A percentile compares a stretch with the other conserved stretches of the same genome.
These are phyloP conservation scores for Cirrhinus molitorella DNA, from an alignment of 2,797 vertebrate genomes.

Conservation along the genomic window DNA sequence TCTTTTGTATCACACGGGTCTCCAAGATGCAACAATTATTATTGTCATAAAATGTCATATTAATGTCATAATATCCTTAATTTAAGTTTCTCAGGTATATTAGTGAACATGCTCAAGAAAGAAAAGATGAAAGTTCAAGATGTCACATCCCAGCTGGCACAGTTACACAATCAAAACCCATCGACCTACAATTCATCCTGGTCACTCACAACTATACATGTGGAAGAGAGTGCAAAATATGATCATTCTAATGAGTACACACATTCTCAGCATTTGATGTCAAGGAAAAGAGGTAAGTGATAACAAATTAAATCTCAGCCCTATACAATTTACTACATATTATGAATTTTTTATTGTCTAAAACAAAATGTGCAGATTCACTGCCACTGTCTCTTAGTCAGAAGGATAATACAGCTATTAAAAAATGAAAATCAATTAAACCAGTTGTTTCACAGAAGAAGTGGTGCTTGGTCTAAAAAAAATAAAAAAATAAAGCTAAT, in stretches of 20 bases:
- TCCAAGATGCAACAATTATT: constrained; percentile 11
- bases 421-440: not conserved
- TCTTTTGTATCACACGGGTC: not conserved
- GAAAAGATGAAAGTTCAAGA: constrained; percentile 86
- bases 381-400: not conserved
- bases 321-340: not conserved
- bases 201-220: constrained; percentile 42
- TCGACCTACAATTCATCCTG: constrained; percentile 52
- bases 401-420: not conserved
- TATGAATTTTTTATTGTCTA: not conserved
- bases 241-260: constrained; percentile 59
- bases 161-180: constrained; percentile 44
- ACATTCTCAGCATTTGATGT: constrained; percentile 43
- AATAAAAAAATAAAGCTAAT: too few species aligned
- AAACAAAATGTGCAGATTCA: not conserved
- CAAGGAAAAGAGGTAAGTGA: constrained; percentile 78
- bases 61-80: constrained; percentile 73
- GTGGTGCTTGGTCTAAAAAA: too few species aligned
- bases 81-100: constrained; percentile 79
- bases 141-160: constrained; percentile 67
- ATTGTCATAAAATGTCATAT: not conserved
- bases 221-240: constrained; percentile 49
- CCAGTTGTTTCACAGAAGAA: not conserved
- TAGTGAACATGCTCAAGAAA: constrained; percentile 90
- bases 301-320: not conserved